phyloP scores from a whole-genome alignment of 2,113 vertebrate genomes.

The Gymnorhina tibicen region DNA sequence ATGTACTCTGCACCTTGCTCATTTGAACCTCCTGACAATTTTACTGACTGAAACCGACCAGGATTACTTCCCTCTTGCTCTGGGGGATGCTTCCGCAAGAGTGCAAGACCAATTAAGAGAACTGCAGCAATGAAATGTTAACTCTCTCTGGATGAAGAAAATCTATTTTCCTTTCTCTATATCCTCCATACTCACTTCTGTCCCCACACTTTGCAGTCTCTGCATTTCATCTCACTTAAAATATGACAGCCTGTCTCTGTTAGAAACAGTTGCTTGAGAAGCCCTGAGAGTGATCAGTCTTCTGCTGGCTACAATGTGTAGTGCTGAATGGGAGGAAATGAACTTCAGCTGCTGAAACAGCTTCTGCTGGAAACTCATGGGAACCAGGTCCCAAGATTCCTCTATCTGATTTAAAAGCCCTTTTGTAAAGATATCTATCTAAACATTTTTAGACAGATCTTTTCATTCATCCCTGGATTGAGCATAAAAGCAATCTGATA shows the following conservation, averaged over 20 bases:
- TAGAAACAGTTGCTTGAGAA: background rate
- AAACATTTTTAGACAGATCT: background rate
- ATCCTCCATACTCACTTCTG: background rate
- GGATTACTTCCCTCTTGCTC: background rate
- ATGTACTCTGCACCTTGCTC: background rate
- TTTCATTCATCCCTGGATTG: conserved; percentile 22
- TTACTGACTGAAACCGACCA: background rate
- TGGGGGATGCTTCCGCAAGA: background rate
- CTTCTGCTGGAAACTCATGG: background rate
- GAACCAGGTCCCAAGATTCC: background rate
- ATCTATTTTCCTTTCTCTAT: background rate
- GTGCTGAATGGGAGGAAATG: background rate
- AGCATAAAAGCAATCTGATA: conserved; percentile 37
- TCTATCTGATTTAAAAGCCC: background rate
- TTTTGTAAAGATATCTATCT: background rate
- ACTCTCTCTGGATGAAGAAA: background rate
- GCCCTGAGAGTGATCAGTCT: background rate
- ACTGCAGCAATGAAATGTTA: background rate
- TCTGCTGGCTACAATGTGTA: background rate
- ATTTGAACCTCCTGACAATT: background rate
- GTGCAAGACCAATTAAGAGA: background rate
- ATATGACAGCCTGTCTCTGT: background rate
- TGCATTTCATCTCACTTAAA: background rate
- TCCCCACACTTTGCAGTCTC: background rate
- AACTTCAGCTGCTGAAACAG: background rate